Conservation (phyloP, 2,888 invertebrate genomes). For the Tenthredo amoena region DNA sequence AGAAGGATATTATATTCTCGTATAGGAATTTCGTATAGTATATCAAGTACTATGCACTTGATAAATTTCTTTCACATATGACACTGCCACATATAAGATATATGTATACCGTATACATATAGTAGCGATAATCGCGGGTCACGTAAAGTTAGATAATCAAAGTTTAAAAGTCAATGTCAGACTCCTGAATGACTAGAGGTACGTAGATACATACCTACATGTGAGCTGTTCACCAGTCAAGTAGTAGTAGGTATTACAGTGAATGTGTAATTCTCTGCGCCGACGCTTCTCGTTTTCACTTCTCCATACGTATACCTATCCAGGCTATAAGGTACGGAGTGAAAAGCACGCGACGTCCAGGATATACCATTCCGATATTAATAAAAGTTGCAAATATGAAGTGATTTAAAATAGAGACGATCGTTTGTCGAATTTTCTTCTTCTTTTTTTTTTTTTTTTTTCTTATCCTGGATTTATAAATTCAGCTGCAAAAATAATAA, state of each 20-base stretch:
- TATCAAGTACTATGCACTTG: too few relatives aligned
- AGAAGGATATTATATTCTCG: too few relatives aligned
- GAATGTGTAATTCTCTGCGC: constrained; percentile 18
- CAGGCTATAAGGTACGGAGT: background rate
- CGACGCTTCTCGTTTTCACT: background rate
- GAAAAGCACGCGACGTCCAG: background rate
- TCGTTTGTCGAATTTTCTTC: too few relatives aligned
- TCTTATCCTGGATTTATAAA: too few relatives aligned
- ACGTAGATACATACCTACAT: background rate
- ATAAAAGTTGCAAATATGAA: background rate
- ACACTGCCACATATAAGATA: background rate
- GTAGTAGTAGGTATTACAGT: background rate
- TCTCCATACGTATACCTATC: background rate
- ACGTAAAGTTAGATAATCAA: constrained; percentile 5
- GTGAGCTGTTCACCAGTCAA: background rate
- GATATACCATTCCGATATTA: background rate
- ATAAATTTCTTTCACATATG: background rate
- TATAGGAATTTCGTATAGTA: too few relatives aligned
- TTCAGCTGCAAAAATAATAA: too few relatives aligned
- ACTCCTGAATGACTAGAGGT: background rate
- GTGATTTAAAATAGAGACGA: background rate
- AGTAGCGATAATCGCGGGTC: background rate
- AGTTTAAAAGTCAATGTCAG: constrained; percentile 31
- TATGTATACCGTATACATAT: background rate
- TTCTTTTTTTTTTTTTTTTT: too few relatives aligned